Conservation (phyloP, 2,113 vertebrate genomes). For the Ctenomys sociabilis region DNA sequence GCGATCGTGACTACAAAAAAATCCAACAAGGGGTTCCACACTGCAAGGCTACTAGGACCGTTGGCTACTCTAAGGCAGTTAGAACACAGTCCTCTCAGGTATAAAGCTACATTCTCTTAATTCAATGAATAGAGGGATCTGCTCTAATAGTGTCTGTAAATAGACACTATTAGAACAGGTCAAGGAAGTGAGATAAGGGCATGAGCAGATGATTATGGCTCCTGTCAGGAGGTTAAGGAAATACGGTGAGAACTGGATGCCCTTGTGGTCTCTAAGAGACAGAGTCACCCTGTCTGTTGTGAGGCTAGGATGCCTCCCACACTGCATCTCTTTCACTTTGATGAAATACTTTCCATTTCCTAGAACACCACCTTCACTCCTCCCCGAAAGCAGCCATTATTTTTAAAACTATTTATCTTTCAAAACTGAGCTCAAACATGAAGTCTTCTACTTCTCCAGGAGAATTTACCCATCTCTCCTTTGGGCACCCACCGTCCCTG, state of each 20-base stretch:
- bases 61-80: background rate
- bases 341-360: background rate
- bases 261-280: background rate
- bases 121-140: too few species aligned
- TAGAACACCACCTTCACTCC: background rate
- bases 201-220: background rate
- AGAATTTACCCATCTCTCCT: background rate
- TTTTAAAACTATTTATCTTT: background rate
- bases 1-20: background rate
- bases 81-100: background rate
- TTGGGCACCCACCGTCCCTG: background rate
- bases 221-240: background rate
- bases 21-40: background rate
- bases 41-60: background rate
- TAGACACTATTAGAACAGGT: too few species aligned
- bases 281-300: background rate
- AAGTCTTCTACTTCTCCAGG: background rate
- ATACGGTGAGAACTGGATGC: background rate
- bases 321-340: background rate
- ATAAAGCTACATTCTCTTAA: too few species aligned
- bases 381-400: background rate
- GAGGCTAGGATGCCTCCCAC: background rate
- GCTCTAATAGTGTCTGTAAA: too few species aligned
- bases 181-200: background rate
- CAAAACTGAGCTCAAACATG: background rate